Percentiles rank a stretch among this genome's conserved stretches.
Evolutionary conservation across 2,113 vertebrate genomes (phyloP).

Genomic region (Phrynosoma platyrhinos): DNA sequence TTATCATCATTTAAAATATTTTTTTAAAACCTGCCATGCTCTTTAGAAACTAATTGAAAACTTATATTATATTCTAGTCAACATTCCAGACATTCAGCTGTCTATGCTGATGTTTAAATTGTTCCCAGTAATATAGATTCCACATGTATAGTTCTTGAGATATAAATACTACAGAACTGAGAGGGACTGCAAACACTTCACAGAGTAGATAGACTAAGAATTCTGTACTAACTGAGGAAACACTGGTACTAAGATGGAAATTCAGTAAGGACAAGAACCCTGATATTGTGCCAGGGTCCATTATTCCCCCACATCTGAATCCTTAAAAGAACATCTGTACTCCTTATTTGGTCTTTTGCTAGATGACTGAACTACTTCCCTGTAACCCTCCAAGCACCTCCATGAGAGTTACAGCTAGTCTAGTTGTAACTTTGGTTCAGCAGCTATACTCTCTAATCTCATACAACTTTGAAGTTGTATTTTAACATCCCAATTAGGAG

Average conservation of each 20-base stretch:
- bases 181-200: neutral
- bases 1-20: neutral
- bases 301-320: neutral
- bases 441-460: neutral
- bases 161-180: conserved; percentile 4
- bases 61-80: neutral
- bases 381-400: neutral
- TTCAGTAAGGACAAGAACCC: neutral
- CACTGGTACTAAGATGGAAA: neutral
- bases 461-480: neutral
- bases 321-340: neutral
- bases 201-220: neutral
- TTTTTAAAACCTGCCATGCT: neutral
- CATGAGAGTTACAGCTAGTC: neutral
- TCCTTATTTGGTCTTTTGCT: conserved; percentile 2
- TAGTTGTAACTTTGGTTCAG: neutral
- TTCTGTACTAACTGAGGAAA: neutral
- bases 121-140: neutral
- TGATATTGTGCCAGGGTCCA: neutral
- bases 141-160: neutral
- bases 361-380: neutral
- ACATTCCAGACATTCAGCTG: neutral
- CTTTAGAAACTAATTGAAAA: conserved; percentile 8
- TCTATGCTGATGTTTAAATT: neutral
- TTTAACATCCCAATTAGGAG: neutral